Evolutionary conservation across 1,140 invertebrate species (phyloP).

Genomic region (Agrypnia vestita): DNA sequence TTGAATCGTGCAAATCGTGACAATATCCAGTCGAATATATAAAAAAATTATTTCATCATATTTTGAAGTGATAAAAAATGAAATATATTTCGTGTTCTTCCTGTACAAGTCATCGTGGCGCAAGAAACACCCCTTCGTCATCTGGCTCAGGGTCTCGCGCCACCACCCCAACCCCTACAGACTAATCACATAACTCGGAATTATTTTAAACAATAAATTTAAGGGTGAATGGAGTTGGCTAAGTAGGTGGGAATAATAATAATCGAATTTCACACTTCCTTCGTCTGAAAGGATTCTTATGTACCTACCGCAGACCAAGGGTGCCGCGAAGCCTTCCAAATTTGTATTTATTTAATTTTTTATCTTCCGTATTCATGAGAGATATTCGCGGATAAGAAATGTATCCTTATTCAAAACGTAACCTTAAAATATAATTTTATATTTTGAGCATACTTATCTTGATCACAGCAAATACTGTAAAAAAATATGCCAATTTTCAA

Average conservation of each 20-base stretch:
- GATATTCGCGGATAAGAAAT: no score
- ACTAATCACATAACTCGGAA: constrained; percentile 37
- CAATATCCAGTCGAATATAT: no score
- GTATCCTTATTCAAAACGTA: no score
- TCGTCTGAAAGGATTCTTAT: not conserved
- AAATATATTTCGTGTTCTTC: not conserved
- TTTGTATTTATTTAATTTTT: no score
- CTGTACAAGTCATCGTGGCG: not conserved
- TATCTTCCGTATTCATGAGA: no score
- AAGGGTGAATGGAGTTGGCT: not conserved
- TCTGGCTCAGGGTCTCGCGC: not conserved
- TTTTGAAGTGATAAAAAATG: not conserved
- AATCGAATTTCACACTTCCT: constrained; percentile 1
- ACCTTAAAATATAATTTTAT: no score
- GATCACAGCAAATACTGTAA: no score
- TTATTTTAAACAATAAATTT: constrained; percentile 47
- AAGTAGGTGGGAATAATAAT: constrained; percentile 1
- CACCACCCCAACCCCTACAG: not conserved
- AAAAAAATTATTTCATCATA: no score
- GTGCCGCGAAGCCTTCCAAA: no score
- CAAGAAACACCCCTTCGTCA: not conserved
- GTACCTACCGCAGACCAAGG: not conserved
- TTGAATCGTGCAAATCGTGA: not conserved
- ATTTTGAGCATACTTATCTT: no score
- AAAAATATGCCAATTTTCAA: no score